Conservation (phyloP, 2,888 invertebrate species). For the Fragum whitleyi region DNA sequence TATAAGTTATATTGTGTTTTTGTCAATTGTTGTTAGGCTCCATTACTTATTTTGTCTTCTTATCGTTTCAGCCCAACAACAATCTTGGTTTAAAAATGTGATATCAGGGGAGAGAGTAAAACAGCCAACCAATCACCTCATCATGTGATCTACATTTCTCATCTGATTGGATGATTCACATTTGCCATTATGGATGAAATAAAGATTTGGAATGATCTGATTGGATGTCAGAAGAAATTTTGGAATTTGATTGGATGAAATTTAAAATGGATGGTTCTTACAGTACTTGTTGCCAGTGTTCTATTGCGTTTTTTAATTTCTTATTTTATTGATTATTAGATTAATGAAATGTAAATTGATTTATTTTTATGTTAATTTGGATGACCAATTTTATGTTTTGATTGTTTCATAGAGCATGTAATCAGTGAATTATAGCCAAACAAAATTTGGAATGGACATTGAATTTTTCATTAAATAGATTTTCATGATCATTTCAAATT, state of each 20-base stretch:
- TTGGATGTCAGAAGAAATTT: constrained; percentile 34
- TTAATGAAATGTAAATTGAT: constrained; percentile 23
- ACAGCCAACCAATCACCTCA: constrained; percentile 64
- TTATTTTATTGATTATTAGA: constrained; percentile 22
- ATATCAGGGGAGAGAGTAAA: constrained; percentile 57
- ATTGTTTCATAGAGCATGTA: constrained; percentile 24
- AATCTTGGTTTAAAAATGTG: constrained; percentile 70
- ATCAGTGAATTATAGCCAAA: constrained; percentile 27
- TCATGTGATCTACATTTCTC: constrained; percentile 63
- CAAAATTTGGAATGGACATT: constrained; percentile 22
- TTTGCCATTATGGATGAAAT: constrained; percentile 6
- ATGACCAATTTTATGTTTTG: constrained; percentile 29
- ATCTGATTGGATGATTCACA: constrained; percentile 63
- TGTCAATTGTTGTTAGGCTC: too few species aligned
- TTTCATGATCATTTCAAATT: constrained; percentile 14
- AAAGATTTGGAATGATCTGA: constrained; percentile 35
- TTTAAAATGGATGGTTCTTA: constrained; percentile 21
- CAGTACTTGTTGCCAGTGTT: constrained; percentile 40
- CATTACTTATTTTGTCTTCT: background rate
- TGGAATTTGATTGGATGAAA: constrained; percentile 48
- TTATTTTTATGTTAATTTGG: constrained; percentile 41
- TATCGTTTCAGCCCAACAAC: constrained; percentile 62
- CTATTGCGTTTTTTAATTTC: constrained; percentile 25
- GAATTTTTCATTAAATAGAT: constrained; percentile 1
- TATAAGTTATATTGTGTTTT: too few species aligned